Base-by-base conservation (phyloP, 2,888 invertebrate species). In the Belgica antarctica region DNA sequence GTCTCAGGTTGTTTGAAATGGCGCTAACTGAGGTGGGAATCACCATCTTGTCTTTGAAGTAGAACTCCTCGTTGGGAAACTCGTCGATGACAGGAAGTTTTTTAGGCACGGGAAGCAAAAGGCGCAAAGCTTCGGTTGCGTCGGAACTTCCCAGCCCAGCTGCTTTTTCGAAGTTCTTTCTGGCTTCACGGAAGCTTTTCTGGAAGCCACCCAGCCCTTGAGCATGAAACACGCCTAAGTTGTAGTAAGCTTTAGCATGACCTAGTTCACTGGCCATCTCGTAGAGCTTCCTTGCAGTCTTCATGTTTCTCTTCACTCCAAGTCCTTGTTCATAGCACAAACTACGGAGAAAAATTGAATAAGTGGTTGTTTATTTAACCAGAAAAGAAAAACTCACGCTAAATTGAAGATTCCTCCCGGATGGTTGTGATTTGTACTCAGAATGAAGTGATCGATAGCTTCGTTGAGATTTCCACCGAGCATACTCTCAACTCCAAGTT, bases 321-420 rank as follows among this genome's bases (percentile, higher is more conserved):
- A 86, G 77, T 0, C 89, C 89, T 74, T 82, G 80, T 77, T 89
- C 88, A 77, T 88, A 86, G 75, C 88, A 89, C 27, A 89, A 75
- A 1, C 85, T 89, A 15, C 12, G 41, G 41, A n/a, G n/a, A n/a
- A n/a, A n/a, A n/a, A n/a, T n/a, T n/a, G n/a, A n/a, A n/a, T n/a
- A n/a, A n/a, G n/a, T n/a, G n/a, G n/a, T n/a, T n/a, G n/a, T n/a
- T n/a, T n/a, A n/a, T n/a, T n/a, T n/a, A n/a, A n/a, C n/a, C n/a
- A n/a, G n/a, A n/a, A n/a, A n/a, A n/a, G n/a, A n/a, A n/a, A n/a
- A n/a, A n/a, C n/a, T n/a, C n/a, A n/a, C n/a, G n/a, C n/a, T 72
- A 89, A 79, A 76, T 89, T 89, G 75, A 85, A 89, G 72, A 85
- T 80, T 31, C 88, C 87, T 72, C 84, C 83, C 66, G 84, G 80